phyloP scores from a whole-genome alignment of 2,888 invertebrate species.

The Diadegma fenestrale region DNA sequence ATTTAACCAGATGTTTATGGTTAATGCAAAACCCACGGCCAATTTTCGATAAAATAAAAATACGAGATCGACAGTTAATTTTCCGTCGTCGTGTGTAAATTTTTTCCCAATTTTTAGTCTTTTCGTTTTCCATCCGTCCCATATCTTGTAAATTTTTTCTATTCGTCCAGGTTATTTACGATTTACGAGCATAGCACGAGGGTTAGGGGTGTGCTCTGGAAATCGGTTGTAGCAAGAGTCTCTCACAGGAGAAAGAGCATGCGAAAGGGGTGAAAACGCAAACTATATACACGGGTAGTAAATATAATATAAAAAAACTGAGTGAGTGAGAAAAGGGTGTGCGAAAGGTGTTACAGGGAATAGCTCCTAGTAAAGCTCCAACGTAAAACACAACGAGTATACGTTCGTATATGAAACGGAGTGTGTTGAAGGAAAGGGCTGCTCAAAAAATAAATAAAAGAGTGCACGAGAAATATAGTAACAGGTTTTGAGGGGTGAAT shows the following conservation, averaged over 20 bases:
- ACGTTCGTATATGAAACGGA: constrained; percentile 1
- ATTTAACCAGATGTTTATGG: background rate
- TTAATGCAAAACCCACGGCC: background rate
- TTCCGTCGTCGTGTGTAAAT: background rate
- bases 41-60: background rate
- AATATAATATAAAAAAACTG: constrained; percentile 47
- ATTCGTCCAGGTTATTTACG: constrained; percentile 41
- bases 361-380: constrained; percentile 58
- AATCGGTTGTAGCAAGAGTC: constrained; percentile 34
- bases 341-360: constrained; percentile 65
- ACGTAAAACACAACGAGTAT: constrained; percentile 57
- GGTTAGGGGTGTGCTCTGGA: constrained; percentile 7
- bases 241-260: constrained; percentile 37
- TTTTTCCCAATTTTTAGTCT: constrained; percentile 14
- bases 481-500: constrained; percentile 17
- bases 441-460: constrained; percentile 24
- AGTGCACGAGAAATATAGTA: constrained; percentile 34
- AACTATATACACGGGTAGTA: constrained; percentile 22
- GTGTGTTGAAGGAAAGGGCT: constrained; percentile 36
- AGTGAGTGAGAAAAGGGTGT: constrained; percentile 50
- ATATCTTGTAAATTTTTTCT: constrained; percentile 51
- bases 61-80: background rate
- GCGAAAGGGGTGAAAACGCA: constrained; percentile 40
- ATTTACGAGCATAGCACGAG: constrained; percentile 33
- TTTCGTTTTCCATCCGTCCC: constrained; percentile 64